Conservation (phyloP, 1,140 invertebrate genomes). For the Heliconius congener region DNA sequence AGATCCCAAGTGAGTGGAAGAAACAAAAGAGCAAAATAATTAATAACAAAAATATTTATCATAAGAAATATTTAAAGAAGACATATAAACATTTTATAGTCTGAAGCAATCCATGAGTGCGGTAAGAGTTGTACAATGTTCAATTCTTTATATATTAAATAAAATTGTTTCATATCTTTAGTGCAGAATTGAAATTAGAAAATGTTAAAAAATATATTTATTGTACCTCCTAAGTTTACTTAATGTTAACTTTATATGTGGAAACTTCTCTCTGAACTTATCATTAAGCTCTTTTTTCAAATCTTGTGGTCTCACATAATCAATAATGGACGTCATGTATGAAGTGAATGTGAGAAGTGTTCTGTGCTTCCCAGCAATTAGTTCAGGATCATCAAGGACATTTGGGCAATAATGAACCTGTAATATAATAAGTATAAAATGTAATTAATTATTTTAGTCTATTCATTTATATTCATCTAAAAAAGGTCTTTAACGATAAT, state of each 20-base stretch:
- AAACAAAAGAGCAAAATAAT: too few species aligned
- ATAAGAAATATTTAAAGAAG: too few species aligned
- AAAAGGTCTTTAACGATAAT: neutral
- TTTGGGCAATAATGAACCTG: slow-evolving; percentile 90
- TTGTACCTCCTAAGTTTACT: slow-evolving; percentile 96
- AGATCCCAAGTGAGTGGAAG: too few species aligned
- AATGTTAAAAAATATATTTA: neutral
- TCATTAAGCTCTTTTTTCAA: slow-evolving; percentile 98
- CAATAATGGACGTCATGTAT: slow-evolving; percentile 97
- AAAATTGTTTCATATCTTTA: too few species aligned
- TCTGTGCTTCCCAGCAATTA: slow-evolving; percentile 96
- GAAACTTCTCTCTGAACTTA: slow-evolving; percentile 97
- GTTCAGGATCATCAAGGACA: slow-evolving; percentile 96
- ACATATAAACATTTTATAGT: too few species aligned
- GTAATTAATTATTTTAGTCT: too few species aligned
- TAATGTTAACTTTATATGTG: slow-evolving; percentile 96
- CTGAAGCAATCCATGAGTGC: too few species aligned
- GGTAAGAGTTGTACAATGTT: too few species aligned
- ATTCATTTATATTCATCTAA: too few species aligned
- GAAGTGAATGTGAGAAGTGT: slow-evolving; percentile 97
- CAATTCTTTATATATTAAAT: too few species aligned
- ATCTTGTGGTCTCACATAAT: slow-evolving; percentile 97
- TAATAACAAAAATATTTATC: too few species aligned
- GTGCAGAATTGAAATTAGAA: neutral
- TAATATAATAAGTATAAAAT: slow-evolving; percentile 16